Evolutionary conservation across 2,113 vertebrate genomes (phyloP), one percentile per base, ranked within the genome.

Genomic region (Cepphus grylle): DNA sequence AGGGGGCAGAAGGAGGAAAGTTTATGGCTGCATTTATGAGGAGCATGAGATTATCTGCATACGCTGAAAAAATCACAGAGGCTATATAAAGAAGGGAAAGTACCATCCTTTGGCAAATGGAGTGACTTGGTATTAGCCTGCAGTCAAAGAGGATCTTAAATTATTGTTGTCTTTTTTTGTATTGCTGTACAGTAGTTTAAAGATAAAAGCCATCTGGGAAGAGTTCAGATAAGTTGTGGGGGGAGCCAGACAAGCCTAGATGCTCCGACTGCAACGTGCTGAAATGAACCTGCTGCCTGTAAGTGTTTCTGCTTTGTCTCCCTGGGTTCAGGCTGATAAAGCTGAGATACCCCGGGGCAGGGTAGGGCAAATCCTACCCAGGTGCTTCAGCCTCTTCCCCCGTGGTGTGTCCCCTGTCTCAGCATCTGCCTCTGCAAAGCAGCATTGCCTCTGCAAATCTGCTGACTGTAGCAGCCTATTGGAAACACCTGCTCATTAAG

Each of bases 191-290:
- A 81, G 95, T 63, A 90, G 89, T 96, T 85, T 84, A 94, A 77
- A 96, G 97, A 89, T 91, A 95, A 96, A 96, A 96, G 89, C 95
- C 93, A 94, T 82, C 93, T 94, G 94, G 93, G 94, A 94, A 85
- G 94, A 70, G 93, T 77, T 77, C 55, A 83, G 96, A 83, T 96
- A 82, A 93, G 95, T 83, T 73, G 80, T n/a, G 77, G 73, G 80
- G 89, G 88, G 69, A 86, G 93, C 32, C 88, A 82, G 81, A 15
- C 5, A 10, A 61, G 90, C 90, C 29, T 27, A 70, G 72, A 25
- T 58, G 49, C 65, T 4, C 50, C 23, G 78, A 15, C 25, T 88
- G 86, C 65, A 67, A 30, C 1, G 0, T 36, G 72, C 82, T n/a
- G 59, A 43, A 49, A 26, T 25, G 74, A 66, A 7, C 79, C 70